Base-by-base conservation (phyloP, 2,113 vertebrate genomes). In the Lutjanus erythropterus region DNA sequence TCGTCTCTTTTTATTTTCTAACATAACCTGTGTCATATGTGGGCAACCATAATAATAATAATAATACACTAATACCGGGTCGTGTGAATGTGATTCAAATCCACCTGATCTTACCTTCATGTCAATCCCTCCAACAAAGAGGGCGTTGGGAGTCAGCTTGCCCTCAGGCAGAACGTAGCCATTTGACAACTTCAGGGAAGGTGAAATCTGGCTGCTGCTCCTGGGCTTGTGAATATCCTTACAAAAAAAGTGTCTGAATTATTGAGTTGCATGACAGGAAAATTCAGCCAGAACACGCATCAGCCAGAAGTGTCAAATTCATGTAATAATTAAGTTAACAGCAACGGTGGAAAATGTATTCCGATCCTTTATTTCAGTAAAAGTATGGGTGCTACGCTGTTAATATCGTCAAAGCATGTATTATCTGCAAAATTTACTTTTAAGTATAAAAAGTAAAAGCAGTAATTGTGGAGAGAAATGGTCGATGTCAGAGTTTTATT, bases 71-170 rank as follows among this genome's bases (percentile, higher is more conserved):
- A 53, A 33, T 23, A 16, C 6, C 1, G 23, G 14, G 31, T 3
- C 25, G 4, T 10, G 1, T 44, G 1, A 25, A 37, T 4, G 12
- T 23, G 11, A 64, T 12, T 0, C 1, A 37, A 9, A 37, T 2
- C 3, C 0, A 16, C 7, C 2, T 21, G 23, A 81, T 73, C 83
- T 88, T 94, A 99, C 98, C 96, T 95, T 96, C 88, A 96, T 90
- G 90, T 99, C 97, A 79, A 99, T 98, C 83, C 98, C 97, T 78
- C 97, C 97, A 72, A 99, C 97, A 76, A 99, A 99, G 56, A 99
- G 84, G 0, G 97, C 96, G 72, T 99, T 99, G n/a, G 97, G 98
- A 71, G 97, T 97, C 87, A 97, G 91, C 94, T 93, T 98, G 68
- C 98, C 98, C 92, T 98, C 96, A 6, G 97, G 98, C 74, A 99